These are phyloP conservation scores for Matsumurasca onukii DNA, from an alignment of 1,140 invertebrate species.

Conservation along the genomic window DNA sequence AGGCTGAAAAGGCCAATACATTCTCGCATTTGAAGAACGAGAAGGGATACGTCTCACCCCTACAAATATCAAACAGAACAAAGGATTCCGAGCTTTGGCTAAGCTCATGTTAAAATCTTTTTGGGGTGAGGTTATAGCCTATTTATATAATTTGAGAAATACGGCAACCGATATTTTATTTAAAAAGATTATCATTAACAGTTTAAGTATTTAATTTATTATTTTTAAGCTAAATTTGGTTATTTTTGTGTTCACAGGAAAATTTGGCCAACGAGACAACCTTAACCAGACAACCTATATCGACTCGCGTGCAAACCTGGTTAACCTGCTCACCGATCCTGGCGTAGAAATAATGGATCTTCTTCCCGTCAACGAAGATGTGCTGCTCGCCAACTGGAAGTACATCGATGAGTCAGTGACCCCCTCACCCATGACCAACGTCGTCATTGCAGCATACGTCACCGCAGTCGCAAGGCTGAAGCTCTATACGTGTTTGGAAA, in stretches of 20 bases:
- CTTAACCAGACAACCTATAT: too few species aligned
- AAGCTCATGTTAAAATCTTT: background rate
- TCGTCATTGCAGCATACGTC: slow-evolving; percentile 46
- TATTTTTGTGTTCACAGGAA: too few species aligned
- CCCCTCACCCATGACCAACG: slow-evolving; percentile 40
- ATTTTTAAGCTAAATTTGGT: too few species aligned
- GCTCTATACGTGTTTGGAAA: slow-evolving; percentile 47
- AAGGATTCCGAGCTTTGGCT: background rate
- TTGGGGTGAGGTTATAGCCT: too few species aligned
- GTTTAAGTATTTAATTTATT: too few species aligned
- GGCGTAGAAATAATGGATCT: background rate
- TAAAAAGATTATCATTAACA: too few species aligned
- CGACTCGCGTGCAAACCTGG: too few species aligned
- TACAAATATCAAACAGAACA: background rate
- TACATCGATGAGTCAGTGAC: slow-evolving; percentile 35
- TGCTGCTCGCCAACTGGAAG: slow-evolving; percentile 38
- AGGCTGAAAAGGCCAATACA: slow-evolving; percentile 11
- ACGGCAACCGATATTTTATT: too few species aligned
- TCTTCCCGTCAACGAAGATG: slow-evolving; percentile 26
- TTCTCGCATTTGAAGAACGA: background rate
- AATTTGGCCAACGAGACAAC: slow-evolving; percentile 4
- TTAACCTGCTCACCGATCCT: background rate
- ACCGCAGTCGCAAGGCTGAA: slow-evolving; percentile 49
- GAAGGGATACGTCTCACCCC: background rate
- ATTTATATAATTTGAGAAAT: too few species aligned